Evolutionary conservation across 2,113 vertebrate species (phyloP).

Genomic region (Rhombomys opimus): DNA sequence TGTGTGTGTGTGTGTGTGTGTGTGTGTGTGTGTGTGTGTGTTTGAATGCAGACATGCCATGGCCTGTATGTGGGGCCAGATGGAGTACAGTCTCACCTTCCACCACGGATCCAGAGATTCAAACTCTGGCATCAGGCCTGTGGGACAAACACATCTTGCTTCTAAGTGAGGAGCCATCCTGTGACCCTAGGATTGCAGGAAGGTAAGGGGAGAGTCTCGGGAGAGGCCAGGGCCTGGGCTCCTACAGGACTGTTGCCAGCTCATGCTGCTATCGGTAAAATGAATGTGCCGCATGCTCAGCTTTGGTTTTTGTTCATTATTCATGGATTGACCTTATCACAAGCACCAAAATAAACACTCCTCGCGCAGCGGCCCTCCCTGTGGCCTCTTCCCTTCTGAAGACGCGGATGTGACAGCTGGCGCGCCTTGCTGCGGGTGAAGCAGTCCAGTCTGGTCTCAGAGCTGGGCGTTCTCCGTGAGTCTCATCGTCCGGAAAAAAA

Average conservation of each 20-base stretch:
- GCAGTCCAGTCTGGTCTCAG: neutral
- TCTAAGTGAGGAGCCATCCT: neutral
- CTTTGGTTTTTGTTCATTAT: neutral
- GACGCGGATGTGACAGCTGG: neutral
- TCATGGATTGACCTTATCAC: neutral
- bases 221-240: neutral
- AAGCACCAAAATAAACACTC: conserved; percentile 1
- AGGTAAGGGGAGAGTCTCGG: neutral
- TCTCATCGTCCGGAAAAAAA: neutral
- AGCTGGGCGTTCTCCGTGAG: too few relatives aligned
- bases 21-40: neutral
- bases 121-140: neutral
- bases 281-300: neutral
- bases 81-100: neutral
- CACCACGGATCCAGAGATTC: neutral
- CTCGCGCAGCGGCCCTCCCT: neutral
- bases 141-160: neutral
- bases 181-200: neutral
- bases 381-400: neutral
- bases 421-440: too few relatives aligned
- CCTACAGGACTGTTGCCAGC: neutral
- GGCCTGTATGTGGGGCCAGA: neutral
- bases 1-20: neutral
- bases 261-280: neutral
- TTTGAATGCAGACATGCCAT: neutral